Conservation (phyloP, 2,113 vertebrate species). For the Leptocoma aspasia region DNA sequence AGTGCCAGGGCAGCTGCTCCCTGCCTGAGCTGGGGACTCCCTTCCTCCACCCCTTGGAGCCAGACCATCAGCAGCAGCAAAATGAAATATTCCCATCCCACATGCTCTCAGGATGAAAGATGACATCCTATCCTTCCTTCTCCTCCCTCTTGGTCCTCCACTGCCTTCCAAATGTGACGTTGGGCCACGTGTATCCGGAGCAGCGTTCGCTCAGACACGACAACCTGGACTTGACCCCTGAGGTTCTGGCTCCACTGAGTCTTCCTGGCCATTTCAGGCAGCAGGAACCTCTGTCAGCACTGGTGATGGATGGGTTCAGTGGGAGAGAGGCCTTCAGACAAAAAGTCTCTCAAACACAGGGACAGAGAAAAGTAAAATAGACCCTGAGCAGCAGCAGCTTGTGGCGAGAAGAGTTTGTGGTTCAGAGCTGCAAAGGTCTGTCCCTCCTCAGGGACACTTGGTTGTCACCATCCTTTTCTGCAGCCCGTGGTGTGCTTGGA, state of each 20-base stretch:
- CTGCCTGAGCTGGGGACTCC: neutral
- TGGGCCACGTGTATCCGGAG: neutral
- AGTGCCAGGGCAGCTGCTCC: neutral
- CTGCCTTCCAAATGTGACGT: slow-evolving; percentile 9
- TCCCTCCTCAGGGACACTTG: neutral
- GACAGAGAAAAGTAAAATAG: slow-evolving; percentile 23
- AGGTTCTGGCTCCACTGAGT: slow-evolving; percentile 80
- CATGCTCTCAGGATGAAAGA: slow-evolving; percentile 12
- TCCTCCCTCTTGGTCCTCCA: slow-evolving; percentile 26
- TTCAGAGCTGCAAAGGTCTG: neutral
- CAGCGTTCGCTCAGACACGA: neutral
- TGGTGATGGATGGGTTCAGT: slow-evolving; percentile 59
- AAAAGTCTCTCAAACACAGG: neutral
- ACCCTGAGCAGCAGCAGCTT: neutral
- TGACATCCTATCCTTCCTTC: slow-evolving; percentile 61
- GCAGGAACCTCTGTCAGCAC: slow-evolving; percentile 64
- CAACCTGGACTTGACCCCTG: slow-evolving; percentile 87
- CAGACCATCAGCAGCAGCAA: neutral
- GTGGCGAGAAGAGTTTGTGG: neutral
- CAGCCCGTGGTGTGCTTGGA: neutral
- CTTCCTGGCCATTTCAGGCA: slow-evolving; percentile 65
- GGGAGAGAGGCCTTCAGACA: slow-evolving; percentile 45
- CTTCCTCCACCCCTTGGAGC: neutral
- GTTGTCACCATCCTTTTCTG: neutral
- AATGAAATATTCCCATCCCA: slow-evolving; percentile 4